A percentile compares a stretch with the other conserved stretches of the same genome.
phyloP scores from a whole-genome alignment of 2,797 vertebrate species.

The Melanotaenia boesemani region DNA sequence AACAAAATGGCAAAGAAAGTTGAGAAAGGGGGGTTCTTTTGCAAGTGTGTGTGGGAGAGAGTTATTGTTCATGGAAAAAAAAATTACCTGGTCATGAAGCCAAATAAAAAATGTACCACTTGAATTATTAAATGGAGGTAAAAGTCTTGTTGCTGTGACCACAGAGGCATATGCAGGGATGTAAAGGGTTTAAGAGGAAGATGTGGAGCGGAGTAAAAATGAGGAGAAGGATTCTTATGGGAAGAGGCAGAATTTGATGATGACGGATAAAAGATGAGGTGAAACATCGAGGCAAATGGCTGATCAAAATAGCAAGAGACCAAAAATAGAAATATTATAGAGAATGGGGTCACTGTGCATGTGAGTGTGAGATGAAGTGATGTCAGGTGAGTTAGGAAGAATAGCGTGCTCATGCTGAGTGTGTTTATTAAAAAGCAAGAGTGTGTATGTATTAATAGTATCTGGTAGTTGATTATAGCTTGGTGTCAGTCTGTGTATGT shows the following conservation, averaged over 20 bases:
- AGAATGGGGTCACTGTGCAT: conserved; percentile 37
- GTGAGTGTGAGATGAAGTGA: conserved; percentile 22
- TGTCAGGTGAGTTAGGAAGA: conserved; percentile 8
- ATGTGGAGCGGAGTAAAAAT: neutral
- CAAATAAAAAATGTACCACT: neutral
- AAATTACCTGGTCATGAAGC: conserved; percentile 11
- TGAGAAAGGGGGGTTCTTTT: conserved; percentile 25
- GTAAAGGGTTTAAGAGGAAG: neutral
- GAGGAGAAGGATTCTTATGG: conserved; percentile 11
- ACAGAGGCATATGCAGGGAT: neutral
- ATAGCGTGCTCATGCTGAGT: conserved; percentile 20
- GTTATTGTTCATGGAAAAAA: conserved; percentile 31
- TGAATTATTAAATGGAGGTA: conserved; percentile 4
- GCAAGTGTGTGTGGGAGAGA: conserved; percentile 8
- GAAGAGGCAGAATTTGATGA: neutral
- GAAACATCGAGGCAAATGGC: conserved; percentile 39
- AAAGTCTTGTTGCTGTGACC: neutral
- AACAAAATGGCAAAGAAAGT: conserved; percentile 36
- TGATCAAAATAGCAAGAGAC: conserved; percentile 44
- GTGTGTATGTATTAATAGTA: conserved; percentile 22
- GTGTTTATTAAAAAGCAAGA: neutral
- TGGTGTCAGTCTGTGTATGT: conserved; percentile 79
- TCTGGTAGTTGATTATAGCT: conserved; percentile 70
- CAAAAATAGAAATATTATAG: conserved; percentile 58
- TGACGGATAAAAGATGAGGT: conserved; percentile 47